Evolutionary conservation across 1,140 invertebrate species (phyloP), one percentile per base, ranked within the genome.

Genomic region (Drosophila saltans): DNA sequence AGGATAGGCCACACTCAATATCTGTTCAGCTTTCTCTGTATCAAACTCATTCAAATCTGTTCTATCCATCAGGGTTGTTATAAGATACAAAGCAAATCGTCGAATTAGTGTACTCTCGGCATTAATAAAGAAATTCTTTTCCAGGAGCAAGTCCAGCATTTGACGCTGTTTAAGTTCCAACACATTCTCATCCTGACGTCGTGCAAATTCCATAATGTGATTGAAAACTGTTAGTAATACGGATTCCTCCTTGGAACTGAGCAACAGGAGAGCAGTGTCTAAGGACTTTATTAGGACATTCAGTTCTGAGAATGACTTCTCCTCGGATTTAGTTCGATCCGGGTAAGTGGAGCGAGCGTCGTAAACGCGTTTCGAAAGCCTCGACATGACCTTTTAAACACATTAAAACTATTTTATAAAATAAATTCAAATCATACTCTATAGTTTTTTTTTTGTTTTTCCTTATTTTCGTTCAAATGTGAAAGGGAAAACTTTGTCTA

Each of bases 161-260:
- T 66, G 41, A 5, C 78, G 55, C 2, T 75, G 58, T 48, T 72
- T 78, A 4, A 91, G 43, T 10, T 91, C 75, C 21, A 63, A 11
- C 4, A 91, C 62, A 62, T 91, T 91, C 5, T 66, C 55, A 52
- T 82, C 75, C 61, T 69, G 67, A 8, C 76, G 76, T 0, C 86
- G 83, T n/a, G 79, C 72, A 67, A 82, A 91, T 1, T 91, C 86
- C 2, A 81, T 73, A 5, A 91, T 67, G 28, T 89, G 84, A 56
- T 72, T 91, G 24, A 91, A 78, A 3, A 89, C 77, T 0, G 70
- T 58, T 10, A 80, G 56, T 9, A 91, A 30, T 9, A 91, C 81
- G 2, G 55, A 28, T 9, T 91, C 90, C 56, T 91, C 90, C 5
- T 69, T 41, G 2, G 90, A 91, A 62, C 66, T 73, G 0, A 91